Conservation (phyloP, 1,140 invertebrate genomes). For the Coptotermes formosanus region DNA sequence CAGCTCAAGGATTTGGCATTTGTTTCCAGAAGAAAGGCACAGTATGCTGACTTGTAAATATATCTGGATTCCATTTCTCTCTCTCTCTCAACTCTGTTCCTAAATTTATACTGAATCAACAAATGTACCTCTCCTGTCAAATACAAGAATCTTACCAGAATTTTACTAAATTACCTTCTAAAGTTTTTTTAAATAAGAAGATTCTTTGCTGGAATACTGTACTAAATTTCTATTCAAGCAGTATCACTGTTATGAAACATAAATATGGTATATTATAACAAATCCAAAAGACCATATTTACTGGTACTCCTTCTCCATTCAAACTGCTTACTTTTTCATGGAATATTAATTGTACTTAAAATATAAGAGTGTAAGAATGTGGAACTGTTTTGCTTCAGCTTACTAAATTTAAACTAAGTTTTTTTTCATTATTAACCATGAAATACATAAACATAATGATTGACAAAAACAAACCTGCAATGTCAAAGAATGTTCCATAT, state of each 20-base stretch:
- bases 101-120: neutral
- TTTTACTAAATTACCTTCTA: neutral
- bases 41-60: neutral
- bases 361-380: neutral
- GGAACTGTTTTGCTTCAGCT: neutral
- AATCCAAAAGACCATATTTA: neutral
- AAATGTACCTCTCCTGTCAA: no score
- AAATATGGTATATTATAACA: neutral
- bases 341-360: neutral
- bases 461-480: neutral
- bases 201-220: no score
- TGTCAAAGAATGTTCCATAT: neutral
- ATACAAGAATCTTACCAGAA: neutral
- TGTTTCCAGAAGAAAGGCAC: conserved; percentile 4
- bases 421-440: neutral
- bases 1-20: neutral
- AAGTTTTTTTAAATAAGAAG: no score
- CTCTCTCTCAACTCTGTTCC: conserved; percentile 4
- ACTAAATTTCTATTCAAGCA: neutral
- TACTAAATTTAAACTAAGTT: neutral
- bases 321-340: neutral
- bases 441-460: neutral
- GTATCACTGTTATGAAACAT: neutral
- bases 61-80: neutral
- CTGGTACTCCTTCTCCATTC: neutral